These are phyloP conservation scores for Fistularia tabacaria DNA, from an alignment of 2,797 vertebrate genomes.

Conservation along the genomic window DNA sequence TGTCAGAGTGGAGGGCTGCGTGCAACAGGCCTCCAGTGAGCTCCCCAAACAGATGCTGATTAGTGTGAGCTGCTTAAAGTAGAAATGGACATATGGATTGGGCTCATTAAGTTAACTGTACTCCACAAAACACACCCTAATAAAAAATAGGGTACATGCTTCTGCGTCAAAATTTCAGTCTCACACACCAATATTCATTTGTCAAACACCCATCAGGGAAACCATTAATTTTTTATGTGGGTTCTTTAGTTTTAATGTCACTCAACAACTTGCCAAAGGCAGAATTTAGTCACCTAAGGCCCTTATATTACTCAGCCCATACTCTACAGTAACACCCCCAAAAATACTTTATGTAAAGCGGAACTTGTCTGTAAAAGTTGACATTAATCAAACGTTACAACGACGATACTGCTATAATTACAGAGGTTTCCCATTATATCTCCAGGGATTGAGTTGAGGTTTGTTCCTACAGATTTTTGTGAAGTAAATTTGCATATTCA, in stretches of 20 bases:
- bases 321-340: constrained; percentile 3
- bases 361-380: constrained; percentile 1
- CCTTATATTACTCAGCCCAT: constrained; percentile 13
- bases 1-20: constrained; percentile 44
- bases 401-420: not conserved
- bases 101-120: constrained; percentile 57
- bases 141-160: constrained; percentile 10
- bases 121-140: constrained; percentile 24
- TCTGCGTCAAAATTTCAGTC: constrained; percentile 1
- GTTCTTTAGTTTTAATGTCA: constrained; percentile 17
- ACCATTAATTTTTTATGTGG: constrained; percentile 38
- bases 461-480: constrained; percentile 43
- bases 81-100: constrained; percentile 66
- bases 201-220: constrained; percentile 24
- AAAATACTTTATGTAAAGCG: constrained; percentile 10
- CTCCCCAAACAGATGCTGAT: constrained; percentile 70
- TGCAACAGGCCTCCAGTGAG: constrained; percentile 58
- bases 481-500: constrained; percentile 48
- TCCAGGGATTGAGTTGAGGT: constrained; percentile 29
- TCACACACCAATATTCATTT: constrained; percentile 20
- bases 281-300: constrained; percentile 23
- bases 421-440: constrained; percentile 15
- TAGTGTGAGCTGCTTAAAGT: constrained; percentile 75
- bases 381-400: not conserved
- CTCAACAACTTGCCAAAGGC: constrained; percentile 23